A percentile compares a stretch with the other conserved stretches of the same genome.
Conservation (phyloP, 2,888 invertebrate species). For the Sesamia inferens region DNA sequence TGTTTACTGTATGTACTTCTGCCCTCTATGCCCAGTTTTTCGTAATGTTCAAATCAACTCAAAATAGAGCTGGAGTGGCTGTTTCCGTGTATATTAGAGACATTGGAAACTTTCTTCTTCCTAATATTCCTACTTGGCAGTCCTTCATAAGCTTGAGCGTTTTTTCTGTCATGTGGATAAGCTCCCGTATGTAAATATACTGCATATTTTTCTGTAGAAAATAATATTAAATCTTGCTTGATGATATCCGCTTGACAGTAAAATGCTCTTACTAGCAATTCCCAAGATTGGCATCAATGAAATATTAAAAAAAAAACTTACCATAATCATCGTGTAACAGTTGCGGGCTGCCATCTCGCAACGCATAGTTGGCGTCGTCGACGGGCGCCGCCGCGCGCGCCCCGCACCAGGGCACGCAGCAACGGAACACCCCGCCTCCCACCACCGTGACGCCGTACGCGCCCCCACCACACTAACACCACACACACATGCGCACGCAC, state of each 20-base stretch:
- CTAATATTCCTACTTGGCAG: neutral
- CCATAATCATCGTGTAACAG: constrained; percentile 81
- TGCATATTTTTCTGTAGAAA: neutral
- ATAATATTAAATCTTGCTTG: neutral
- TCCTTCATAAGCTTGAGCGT: neutral
- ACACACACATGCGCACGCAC: constrained; percentile 58
- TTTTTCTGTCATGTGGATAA: neutral
- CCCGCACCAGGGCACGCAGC: constrained; percentile 95
- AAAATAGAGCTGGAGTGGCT: constrained; percentile 29
- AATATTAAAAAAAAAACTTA: constrained; percentile 68
- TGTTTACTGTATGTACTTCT: too few relatives aligned
- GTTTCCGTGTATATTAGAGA: constrained; percentile 13
- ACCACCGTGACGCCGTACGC: constrained; percentile 91
- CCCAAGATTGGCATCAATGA: neutral
- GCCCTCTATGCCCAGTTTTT: too few relatives aligned
- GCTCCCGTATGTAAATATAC: neutral
- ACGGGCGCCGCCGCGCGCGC: constrained; percentile 92
- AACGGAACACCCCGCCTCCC: constrained; percentile 94
- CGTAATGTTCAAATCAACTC: too few relatives aligned
- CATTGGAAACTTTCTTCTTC: constrained; percentile 23
- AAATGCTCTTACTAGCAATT: neutral
- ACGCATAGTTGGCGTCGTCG: constrained; percentile 89
- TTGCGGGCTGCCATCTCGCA: constrained; percentile 85
- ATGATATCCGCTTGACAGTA: neutral
- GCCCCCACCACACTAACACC: constrained; percentile 64